Base-by-base conservation (phyloP, 1,140 invertebrate genomes). In the Lordiphosa stackelbergi region DNA sequence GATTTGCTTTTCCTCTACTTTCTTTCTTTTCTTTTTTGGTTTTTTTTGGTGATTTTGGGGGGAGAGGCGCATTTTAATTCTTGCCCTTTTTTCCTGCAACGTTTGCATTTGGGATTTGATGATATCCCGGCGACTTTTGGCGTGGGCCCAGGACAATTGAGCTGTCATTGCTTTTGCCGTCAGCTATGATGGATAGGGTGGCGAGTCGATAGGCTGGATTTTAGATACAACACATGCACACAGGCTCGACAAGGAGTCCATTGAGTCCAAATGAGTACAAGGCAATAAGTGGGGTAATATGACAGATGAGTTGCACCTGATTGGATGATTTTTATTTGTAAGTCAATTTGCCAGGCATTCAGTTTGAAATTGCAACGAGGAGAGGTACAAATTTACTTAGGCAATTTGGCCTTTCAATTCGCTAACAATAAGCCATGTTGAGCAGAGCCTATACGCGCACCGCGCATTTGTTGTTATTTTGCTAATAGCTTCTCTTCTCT, bases 101-200 rank as follows among this genome's bases (percentile, higher is more conserved):
- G 73, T 69, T 78, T 81, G 75, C 75, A 75, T 74, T 79, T 79
- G 63, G 69, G 66, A 58, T 53, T 66, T 66, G 63, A 49, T 42
- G 53, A 61, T 68, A 31, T 31, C 7, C 68, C 53, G 56, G 53
- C 63, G 59, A 63, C 60, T 69, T 66, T 53, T 35, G 12, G 35
- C 49, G 57, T 53, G 57, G 37, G 43, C 49, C 41, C 51, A 46
- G 51, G 66, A 48, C 68, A 66, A 70, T 73, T 66, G 70, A 73
- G 66, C 57, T 73, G 70, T 73, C 70, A 68, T 6, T 52, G 43
- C 38, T 31, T 31, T 41, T 40, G 52, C 19, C 55, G 35, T n/a
- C 42, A 47, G 16, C 6, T 12, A 74, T 79, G 74, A 79, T 79
- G 74, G 75, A 79, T 79, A 70, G 28, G 57, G 35, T 40, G 46